Conservation (phyloP, 2,113 vertebrate genomes). For the Xenopus borealis region DNA sequence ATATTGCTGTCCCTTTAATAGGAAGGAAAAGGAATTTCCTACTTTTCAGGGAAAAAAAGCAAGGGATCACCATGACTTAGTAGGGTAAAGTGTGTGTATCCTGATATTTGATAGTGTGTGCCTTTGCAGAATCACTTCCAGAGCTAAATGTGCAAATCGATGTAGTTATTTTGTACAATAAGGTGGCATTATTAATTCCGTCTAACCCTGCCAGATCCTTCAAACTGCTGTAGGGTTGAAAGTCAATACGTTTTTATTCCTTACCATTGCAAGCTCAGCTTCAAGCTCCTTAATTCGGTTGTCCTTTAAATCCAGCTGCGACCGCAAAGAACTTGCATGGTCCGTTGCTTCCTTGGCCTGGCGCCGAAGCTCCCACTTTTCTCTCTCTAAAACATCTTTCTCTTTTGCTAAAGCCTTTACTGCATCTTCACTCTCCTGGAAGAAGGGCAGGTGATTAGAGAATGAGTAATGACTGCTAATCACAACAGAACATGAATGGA, state of each 20-base stretch:
- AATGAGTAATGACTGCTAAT: no score
- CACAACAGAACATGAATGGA: no score
- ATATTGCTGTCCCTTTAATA: no score
- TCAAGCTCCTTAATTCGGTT: conserved; percentile 98
- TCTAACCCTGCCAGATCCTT: neutral
- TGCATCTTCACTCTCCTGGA: conserved; percentile 92
- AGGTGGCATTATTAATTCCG: neutral
- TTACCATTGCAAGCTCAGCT: conserved; percentile 96
- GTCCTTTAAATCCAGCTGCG: conserved; percentile 95
- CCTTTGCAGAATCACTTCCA: neutral
- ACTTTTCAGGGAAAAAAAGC: no score
- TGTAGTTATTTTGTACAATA: neutral
- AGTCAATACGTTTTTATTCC: conserved; percentile 41
- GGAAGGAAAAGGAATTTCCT: no score
- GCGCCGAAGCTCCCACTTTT: conserved; percentile 95
- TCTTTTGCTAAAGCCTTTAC: conserved; percentile 93
- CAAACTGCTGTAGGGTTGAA: neutral
- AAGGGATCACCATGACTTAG: no score
- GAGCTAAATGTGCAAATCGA: neutral
- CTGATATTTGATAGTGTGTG: no score
- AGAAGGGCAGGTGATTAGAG: no score
- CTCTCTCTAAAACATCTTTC: conserved; percentile 91
- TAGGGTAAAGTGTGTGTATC: no score
- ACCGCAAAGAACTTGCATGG: conserved; percentile 82
- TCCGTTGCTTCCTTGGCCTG: conserved; percentile 96